These are phyloP conservation scores for Crotalus helleri DNA, from an alignment of 2,113 vertebrate genomes.

Conservation along the genomic window DNA sequence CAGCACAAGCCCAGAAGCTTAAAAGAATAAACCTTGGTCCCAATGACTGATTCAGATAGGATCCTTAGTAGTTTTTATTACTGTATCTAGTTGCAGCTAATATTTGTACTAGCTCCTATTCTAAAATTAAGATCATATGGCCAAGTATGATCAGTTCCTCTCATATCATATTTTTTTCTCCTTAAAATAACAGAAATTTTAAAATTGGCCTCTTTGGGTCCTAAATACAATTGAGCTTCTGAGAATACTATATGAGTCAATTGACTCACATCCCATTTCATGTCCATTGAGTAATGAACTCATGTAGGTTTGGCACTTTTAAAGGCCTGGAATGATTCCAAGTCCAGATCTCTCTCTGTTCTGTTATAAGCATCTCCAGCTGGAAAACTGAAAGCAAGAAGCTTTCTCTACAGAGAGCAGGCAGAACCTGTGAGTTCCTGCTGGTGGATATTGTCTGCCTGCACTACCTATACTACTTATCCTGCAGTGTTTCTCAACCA, in stretches of 20 bases:
- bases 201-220: neutral
- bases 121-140: neutral
- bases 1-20: no score
- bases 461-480: neutral
- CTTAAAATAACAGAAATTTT: neutral
- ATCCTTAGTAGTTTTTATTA: neutral
- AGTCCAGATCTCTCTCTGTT: neutral
- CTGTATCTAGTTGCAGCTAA: constrained; percentile 9
- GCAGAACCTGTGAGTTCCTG: neutral
- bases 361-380: neutral
- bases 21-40: no score
- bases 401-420: neutral
- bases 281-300: neutral
- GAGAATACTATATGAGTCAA: neutral
- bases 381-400: neutral
- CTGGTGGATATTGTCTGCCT: neutral
- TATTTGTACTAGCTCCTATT: constrained; percentile 3
- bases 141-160: neutral
- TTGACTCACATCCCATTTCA: neutral
- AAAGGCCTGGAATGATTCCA: neutral
- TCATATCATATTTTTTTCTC: neutral
- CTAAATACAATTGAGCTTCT: neutral
- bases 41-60: no score
- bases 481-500: neutral
- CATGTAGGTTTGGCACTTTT: neutral